A percentile compares a stretch with the other conserved stretches of the same genome.
Evolutionary conservation across 2,888 invertebrate species (phyloP).

Genomic region (Oligia strigilis): DNA sequence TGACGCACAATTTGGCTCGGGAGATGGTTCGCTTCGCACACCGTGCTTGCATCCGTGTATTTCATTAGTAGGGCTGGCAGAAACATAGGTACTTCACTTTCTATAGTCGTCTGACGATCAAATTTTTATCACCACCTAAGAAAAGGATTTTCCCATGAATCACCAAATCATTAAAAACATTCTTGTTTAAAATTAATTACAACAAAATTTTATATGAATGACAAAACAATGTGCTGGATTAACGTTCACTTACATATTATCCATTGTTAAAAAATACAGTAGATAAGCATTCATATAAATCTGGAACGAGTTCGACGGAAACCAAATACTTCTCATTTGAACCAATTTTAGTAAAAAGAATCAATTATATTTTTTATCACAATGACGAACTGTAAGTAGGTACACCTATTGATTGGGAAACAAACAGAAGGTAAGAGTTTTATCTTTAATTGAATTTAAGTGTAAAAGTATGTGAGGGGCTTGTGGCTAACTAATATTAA

Average conservation of each 20-base stretch:
- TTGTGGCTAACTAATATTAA: background rate
- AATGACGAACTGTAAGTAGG: background rate
- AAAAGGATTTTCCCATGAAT: background rate
- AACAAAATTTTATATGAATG: background rate
- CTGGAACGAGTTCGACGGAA: background rate
- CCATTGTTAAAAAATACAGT: constrained; percentile 5
- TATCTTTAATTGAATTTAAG: background rate
- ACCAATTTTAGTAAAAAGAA: constrained; percentile 23
- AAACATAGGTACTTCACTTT: background rate
- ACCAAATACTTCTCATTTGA: background rate
- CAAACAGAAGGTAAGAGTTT: background rate
- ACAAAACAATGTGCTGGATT: no score
- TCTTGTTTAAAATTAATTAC: background rate
- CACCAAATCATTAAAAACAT: background rate
- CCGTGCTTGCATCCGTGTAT: constrained; percentile 45
- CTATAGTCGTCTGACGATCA: background rate
- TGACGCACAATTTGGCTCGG: constrained; percentile 69
- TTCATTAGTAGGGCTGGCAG: constrained; percentile 49
- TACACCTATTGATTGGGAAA: background rate
- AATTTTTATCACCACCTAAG: no score
- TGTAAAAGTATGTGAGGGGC: background rate
- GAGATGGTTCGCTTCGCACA: constrained; percentile 62
- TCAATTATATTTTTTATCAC: constrained; percentile 3
- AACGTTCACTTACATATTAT: background rate
- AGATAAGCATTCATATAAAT: constrained; percentile 1